Conservation (phyloP, 2,797 vertebrate genomes). For the Streptopelia turtur region DNA sequence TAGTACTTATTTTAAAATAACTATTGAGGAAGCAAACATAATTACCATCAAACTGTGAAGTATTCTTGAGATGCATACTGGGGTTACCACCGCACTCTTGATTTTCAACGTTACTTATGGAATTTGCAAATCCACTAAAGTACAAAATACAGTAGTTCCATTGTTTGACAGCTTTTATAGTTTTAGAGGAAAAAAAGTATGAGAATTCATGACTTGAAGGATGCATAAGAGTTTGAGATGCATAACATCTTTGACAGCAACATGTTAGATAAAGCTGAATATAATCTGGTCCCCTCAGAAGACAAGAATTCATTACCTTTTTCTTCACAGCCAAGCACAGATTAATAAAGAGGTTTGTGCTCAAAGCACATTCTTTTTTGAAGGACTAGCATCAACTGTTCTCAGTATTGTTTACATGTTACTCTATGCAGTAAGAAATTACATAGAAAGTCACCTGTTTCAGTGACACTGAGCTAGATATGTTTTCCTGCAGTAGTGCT, state of each 20-base stretch:
- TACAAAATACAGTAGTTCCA: neutral
- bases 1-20: neutral
- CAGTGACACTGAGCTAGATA: neutral
- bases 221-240: neutral
- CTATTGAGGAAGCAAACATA: neutral
- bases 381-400: neutral
- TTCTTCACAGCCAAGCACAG: neutral
- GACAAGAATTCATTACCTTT: neutral
- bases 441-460: neutral
- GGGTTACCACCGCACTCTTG: neutral
- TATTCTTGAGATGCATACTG: neutral
- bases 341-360: neutral
- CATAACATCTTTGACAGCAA: neutral
- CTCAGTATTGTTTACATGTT: neutral
- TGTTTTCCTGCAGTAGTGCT: neutral
- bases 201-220: neutral
- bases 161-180: neutral
- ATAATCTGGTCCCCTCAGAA: neutral
- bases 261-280: neutral
- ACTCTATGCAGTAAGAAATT: neutral
- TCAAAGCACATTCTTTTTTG: neutral
- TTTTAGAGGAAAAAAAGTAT: neutral
- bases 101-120: neutral
- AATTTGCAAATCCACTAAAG: neutral
- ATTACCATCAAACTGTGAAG: neutral